Percentiles rank a stretch among this genome's conserved stretches.
Conservation (phyloP, 2,888 invertebrate genomes). For the Dendrolimus houi region DNA sequence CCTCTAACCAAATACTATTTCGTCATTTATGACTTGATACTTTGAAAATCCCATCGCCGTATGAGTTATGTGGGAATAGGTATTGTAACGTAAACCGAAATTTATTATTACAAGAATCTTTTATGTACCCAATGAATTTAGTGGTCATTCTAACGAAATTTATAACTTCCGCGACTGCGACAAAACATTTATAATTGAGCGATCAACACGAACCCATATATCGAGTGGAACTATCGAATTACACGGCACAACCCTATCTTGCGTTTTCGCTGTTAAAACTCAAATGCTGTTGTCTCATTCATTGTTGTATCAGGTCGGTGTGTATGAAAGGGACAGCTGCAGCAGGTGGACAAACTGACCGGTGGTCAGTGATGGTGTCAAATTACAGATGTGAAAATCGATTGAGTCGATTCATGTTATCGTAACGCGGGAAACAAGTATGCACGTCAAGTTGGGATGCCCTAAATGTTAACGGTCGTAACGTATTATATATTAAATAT, state of each 20-base stretch:
- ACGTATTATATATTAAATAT: background rate
- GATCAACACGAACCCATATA: conserved; percentile 54
- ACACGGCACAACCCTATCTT: conserved; percentile 43
- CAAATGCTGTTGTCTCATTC: conserved; percentile 21
- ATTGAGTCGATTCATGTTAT: background rate
- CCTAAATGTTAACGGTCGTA: background rate
- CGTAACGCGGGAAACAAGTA: background rate
- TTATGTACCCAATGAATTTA: conserved; percentile 9
- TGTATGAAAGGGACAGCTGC: conserved; percentile 20
- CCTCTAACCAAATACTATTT: background rate
- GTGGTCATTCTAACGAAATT: conserved; percentile 35
- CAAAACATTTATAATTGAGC: conserved; percentile 66
- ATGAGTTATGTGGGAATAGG: background rate
- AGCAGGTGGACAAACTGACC: conserved; percentile 62
- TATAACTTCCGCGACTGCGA: conserved; percentile 59
- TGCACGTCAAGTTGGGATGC: background rate
- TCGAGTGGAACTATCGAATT: conserved; percentile 59
- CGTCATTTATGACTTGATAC: background rate
- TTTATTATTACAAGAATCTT: background rate
- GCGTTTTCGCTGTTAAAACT: conserved; percentile 24
- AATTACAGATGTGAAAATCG: conserved; percentile 60
- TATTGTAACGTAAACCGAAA: background rate
- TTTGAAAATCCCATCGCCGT: background rate
- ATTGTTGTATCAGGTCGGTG: conserved; percentile 2
- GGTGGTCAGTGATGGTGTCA: conserved; percentile 60